Percentiles rank a stretch among this genome's conserved stretches.
These are phyloP conservation scores for Caenorhabditis uteleia DNA, from an alignment of 2,888 invertebrate species.

Conservation along the genomic window DNA sequence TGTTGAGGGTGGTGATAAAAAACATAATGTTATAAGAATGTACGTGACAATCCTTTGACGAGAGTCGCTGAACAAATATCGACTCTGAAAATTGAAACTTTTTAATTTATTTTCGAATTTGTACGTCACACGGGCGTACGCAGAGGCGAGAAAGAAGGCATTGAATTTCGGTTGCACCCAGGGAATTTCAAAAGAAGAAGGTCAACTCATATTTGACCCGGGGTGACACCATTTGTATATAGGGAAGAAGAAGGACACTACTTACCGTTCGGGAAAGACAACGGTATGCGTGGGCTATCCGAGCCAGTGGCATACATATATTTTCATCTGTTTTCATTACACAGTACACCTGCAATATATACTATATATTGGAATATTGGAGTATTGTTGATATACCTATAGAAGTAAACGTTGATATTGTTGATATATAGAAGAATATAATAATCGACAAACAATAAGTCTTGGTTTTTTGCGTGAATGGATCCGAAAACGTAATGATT, in stretches of 20 bases:
- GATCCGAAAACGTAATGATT: no score
- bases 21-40: conserved; percentile 34
- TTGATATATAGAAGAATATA: no score
- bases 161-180: not conserved
- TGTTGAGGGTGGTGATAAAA: conserved; percentile 24
- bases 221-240: no score
- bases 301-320: conserved; percentile 37
- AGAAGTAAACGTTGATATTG: no score
- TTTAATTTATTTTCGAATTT: no score
- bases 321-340: conserved; percentile 42
- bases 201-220: not conserved
- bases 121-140: no score
- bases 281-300: conserved; percentile 40
- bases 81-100: conserved; percentile 29
- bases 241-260: not conserved
- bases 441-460: no score
- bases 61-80: conserved; percentile 43
- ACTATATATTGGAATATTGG: not conserved
- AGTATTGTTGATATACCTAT: no score
- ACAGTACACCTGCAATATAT: conserved; percentile 24
- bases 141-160: no score
- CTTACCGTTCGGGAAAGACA: conserved; percentile 31
- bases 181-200: not conserved
- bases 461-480: no score
- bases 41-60: conserved; percentile 37